Evolutionary conservation across 2,888 invertebrate genomes (phyloP).

Genomic region (Rapana venosa): DNA sequence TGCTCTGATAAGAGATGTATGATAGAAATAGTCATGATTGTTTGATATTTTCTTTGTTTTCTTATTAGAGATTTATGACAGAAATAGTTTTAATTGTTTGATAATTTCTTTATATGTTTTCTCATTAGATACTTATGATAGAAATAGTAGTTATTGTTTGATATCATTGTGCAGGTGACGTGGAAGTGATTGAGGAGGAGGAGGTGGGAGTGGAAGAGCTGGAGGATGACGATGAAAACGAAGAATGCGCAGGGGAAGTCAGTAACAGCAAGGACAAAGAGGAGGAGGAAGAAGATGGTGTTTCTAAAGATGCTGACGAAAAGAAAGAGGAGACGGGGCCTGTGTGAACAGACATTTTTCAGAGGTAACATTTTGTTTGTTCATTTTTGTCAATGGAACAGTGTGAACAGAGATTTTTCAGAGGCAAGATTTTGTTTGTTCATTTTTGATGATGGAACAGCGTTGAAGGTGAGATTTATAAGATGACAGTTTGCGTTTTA

Average conservation of each 20-base stretch:
- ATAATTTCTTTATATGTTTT: not conserved
- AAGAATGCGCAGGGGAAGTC: not conserved
- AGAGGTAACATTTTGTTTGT: not conserved
- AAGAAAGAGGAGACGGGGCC: not conserved
- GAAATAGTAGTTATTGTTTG: no score
- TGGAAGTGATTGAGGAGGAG: constrained; percentile 53
- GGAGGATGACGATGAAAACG: constrained; percentile 47
- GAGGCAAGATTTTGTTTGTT: not conserved
- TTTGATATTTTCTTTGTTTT: not conserved
- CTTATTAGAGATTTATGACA: not conserved
- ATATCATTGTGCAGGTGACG: constrained; percentile 46
- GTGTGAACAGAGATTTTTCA: not conserved
- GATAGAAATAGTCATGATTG: no score
- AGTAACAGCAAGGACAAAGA: not conserved
- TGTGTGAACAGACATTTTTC: not conserved
- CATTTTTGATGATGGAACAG: not conserved
- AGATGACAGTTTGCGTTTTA: not conserved
- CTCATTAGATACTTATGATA: not conserved
- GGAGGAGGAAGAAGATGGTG: not conserved
- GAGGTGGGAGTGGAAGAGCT: constrained; percentile 51
- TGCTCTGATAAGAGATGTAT: no score
- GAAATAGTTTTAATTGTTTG: no score
- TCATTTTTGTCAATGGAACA: not conserved
- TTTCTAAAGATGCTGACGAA: not conserved
- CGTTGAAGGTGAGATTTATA: not conserved